A percentile compares a stretch with the other conserved stretches of the same genome.
phyloP scores from a whole-genome alignment of 1,140 invertebrate genomes.

The Portunus trituberculatus region DNA sequence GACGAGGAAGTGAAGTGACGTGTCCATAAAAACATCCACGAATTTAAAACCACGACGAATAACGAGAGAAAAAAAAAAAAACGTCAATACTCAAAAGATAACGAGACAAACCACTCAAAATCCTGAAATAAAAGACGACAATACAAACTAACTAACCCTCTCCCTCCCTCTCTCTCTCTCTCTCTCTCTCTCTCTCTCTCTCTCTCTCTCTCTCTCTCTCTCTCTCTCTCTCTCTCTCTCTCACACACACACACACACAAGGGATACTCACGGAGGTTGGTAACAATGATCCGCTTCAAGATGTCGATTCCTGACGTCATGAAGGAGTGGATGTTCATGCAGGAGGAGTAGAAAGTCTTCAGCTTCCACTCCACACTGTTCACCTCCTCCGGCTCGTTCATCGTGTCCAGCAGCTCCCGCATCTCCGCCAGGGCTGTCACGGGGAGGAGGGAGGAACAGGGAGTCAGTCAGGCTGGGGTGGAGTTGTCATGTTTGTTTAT shows the following conservation, averaged over 20 bases:
- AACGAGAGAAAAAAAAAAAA: neutral
- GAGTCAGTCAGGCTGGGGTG: neutral
- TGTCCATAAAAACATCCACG: too few species aligned
- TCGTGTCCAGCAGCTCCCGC: conserved; percentile 73
- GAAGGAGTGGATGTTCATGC: conserved; percentile 75
- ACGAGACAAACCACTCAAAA: too few species aligned
- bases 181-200: neutral
- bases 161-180: neutral
- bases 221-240: neutral
- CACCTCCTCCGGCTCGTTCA: conserved; percentile 76
- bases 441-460: neutral
- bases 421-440: conserved; percentile 74
- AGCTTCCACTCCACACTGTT: conserved; percentile 77
- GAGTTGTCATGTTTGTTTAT: neutral
- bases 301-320: conserved; percentile 72
- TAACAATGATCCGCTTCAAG: conserved; percentile 70
- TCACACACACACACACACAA: neutral
- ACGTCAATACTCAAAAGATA: neutral
- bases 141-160: too few species aligned
- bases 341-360: conserved; percentile 76
- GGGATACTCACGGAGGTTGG: conserved; percentile 69
- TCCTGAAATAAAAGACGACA: too few species aligned
- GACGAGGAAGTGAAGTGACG: too few species aligned
- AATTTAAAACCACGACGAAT: too few species aligned
- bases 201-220: neutral